Percentiles rank a stretch among this genome's conserved stretches.
These are phyloP conservation scores for Amniataba percoides DNA, from an alignment of 2,797 vertebrate species.

Conservation along the genomic window DNA sequence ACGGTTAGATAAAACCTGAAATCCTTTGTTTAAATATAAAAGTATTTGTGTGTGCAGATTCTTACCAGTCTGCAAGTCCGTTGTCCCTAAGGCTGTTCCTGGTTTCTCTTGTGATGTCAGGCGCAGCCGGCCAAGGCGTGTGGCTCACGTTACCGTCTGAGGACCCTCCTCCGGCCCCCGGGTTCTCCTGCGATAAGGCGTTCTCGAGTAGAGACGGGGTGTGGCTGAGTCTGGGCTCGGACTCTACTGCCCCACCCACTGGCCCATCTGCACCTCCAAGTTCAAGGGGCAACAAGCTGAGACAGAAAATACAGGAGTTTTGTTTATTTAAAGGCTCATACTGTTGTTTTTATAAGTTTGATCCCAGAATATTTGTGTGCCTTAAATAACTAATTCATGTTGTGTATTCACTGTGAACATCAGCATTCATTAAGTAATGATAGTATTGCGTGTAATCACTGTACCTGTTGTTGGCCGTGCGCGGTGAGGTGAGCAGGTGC, in stretches of 20 bases:
- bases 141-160: constrained; percentile 84
- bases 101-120: constrained; percentile 97
- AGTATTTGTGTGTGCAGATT: neutral
- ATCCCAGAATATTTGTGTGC: neutral
- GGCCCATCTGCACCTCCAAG: constrained; percentile 81
- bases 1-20: neutral
- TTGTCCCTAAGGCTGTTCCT: constrained; percentile 94
- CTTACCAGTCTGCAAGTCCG: constrained; percentile 92
- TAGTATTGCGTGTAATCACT: neutral
- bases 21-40: constrained; percentile 5
- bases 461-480: constrained; percentile 81
- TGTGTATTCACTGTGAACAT: neutral
- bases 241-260: constrained; percentile 60
- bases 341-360: neutral
- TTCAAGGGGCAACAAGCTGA: constrained; percentile 88
- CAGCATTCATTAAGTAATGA: neutral
- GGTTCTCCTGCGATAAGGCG: constrained; percentile 91
- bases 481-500: constrained; percentile 91
- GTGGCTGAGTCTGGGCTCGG: constrained; percentile 87
- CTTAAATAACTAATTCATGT: too few relatives aligned
- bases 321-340: neutral
- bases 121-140: constrained; percentile 95
- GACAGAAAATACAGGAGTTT: constrained; percentile 32
- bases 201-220: constrained; percentile 92
- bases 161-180: constrained; percentile 68